Evolutionary conservation across 2,113 vertebrate species (phyloP).

Genomic region (Osmerus eperlanus): DNA sequence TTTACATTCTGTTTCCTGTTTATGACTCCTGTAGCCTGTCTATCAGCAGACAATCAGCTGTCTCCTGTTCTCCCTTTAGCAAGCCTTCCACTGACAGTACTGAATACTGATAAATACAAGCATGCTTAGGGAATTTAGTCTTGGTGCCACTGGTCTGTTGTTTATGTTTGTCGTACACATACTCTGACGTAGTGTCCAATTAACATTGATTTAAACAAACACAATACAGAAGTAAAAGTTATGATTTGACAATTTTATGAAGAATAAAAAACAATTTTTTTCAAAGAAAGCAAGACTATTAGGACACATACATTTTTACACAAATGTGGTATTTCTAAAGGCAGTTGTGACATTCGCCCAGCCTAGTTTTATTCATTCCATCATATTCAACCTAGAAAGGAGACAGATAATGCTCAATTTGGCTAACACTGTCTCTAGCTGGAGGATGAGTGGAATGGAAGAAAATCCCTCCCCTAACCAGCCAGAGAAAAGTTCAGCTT

Average conservation of each 20-base stretch:
- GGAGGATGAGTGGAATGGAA: neutral
- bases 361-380: neutral
- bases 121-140: too few species aligned
- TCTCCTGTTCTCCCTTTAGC: neutral
- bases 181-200: too few species aligned
- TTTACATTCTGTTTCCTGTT: slow-evolving; percentile 10
- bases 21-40: neutral
- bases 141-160: too few species aligned
- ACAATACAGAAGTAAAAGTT: too few species aligned
- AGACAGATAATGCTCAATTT: too few species aligned
- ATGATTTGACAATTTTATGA: too few species aligned
- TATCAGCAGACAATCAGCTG: slow-evolving; percentile 7
- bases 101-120: too few species aligned
- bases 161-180: too few species aligned
- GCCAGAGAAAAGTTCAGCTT: neutral
- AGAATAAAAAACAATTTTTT: too few species aligned
- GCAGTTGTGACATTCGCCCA: neutral
- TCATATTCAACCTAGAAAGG: too few species aligned
- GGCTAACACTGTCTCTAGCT: neutral
- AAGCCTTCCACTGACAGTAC: neutral
- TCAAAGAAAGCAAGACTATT: too few species aligned
- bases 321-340: neutral
- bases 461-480: neutral
- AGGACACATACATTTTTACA: neutral
- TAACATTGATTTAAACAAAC: too few species aligned